Conservation (phyloP, 2,113 vertebrate genomes). For the Bostrychus sinensis region DNA sequence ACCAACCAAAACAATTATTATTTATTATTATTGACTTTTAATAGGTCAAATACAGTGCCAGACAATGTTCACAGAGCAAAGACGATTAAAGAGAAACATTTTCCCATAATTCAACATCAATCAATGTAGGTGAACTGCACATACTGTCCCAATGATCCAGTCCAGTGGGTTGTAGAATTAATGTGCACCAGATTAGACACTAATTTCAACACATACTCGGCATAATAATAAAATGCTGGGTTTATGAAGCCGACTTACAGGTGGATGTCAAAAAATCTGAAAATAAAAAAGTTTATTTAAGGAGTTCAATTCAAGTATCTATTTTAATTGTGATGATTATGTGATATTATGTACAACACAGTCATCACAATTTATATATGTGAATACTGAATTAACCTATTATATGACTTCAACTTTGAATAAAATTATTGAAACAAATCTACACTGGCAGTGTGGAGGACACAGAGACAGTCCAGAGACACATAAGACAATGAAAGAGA, state of each 20-base stretch:
- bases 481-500: conserved; percentile 23
- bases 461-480: conserved; percentile 6
- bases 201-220: background rate
- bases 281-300: too few species aligned
- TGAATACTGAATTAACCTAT: too few species aligned
- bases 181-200: background rate
- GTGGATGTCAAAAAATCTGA: too few species aligned
- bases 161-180: conserved; percentile 13
- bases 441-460: conserved; percentile 2
- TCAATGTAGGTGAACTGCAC: background rate
- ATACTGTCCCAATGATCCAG: conserved; percentile 25
- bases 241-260: too few species aligned
- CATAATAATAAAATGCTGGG: too few species aligned
- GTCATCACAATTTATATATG: too few species aligned
- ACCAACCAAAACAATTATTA: conserved; percentile 15
- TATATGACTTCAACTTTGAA: background rate
- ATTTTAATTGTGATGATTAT: too few species aligned
- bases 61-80: conserved; percentile 9
- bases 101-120: conserved; percentile 30
- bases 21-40: conserved; percentile 24
- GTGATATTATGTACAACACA: too few species aligned
- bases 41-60: conserved; percentile 16
- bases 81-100: conserved; percentile 46
- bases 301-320: too few species aligned
- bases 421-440: too few species aligned